These are phyloP conservation scores for Saturnia pavonia DNA, from an alignment of 2,888 invertebrate species.

Conservation along the genomic window DNA sequence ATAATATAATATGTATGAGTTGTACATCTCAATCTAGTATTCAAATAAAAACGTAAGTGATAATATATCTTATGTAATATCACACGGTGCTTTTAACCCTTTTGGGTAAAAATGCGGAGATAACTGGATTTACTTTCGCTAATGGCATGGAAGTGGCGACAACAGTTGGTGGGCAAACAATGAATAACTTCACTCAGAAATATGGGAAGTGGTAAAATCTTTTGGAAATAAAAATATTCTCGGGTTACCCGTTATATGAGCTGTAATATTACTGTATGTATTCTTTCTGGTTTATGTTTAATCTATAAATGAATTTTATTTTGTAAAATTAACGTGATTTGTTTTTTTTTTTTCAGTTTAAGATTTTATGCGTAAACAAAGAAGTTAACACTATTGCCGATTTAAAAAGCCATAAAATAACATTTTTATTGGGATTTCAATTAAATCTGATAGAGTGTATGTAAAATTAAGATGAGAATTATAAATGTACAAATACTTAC, in stretches of 20 bases:
- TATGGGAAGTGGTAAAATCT: conserved; percentile 37
- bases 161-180: conserved; percentile 50
- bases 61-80: conserved; percentile 30
- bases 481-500: too few species aligned
- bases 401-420: too few species aligned
- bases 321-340: too few species aligned
- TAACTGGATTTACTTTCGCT: conserved; percentile 49
- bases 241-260: not conserved
- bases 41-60: conserved; percentile 15
- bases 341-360: too few species aligned
- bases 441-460: too few species aligned
- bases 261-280: not conserved
- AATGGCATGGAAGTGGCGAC: conserved; percentile 53
- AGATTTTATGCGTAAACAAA: too few species aligned
- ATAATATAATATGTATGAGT: not conserved
- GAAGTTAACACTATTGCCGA: too few species aligned
- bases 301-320: not conserved
- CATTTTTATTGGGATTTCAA: too few species aligned
- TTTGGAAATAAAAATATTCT: conserved; percentile 26
- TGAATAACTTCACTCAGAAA: conserved; percentile 47
- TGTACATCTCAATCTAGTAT: not conserved
- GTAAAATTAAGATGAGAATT: too few species aligned
- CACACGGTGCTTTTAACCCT: conserved; percentile 31
- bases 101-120: conserved; percentile 46
- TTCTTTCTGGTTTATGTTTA: not conserved